phyloP scores from a whole-genome alignment of 2,888 invertebrate species.

The Mycogona germanica region DNA sequence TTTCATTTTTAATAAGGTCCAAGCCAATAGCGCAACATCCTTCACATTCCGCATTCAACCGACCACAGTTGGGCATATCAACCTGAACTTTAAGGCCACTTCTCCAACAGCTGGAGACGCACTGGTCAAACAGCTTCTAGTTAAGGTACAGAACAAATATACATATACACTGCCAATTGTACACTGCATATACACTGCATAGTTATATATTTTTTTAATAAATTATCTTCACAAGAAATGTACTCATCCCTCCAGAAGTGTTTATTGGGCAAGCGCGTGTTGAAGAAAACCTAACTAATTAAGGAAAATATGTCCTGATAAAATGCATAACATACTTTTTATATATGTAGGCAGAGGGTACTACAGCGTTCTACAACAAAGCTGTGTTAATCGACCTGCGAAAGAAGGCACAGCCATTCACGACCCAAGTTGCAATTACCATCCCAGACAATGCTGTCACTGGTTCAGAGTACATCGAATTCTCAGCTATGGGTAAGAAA shows the following conservation, averaged over 20 bases:
- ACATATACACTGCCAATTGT: too few relatives aligned
- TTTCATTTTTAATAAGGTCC: too few relatives aligned
- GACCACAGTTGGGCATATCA: background rate
- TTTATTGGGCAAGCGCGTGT: background rate
- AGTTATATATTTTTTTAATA: too few relatives aligned
- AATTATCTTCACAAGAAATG: too few relatives aligned
- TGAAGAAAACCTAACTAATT: background rate
- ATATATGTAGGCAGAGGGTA: background rate
- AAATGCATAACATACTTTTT: background rate
- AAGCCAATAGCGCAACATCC: background rate
- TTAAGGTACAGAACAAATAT: constrained; percentile 1
- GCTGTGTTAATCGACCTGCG: background rate
- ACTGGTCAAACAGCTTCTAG: background rate
- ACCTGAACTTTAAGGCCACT: background rate
- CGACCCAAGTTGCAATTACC: background rate
- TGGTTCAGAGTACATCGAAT: constrained; percentile 5
- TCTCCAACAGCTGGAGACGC: constrained; percentile 1
- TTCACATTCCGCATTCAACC: background rate
- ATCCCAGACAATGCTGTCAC: background rate
- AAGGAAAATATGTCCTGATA: background rate
- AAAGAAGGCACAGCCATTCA: background rate
- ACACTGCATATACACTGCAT: too few relatives aligned
- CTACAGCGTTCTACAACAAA: background rate
- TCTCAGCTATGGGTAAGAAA: constrained; percentile 1
- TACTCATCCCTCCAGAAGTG: too few relatives aligned